Evolutionary conservation across 2,888 invertebrate genomes (phyloP).

Genomic region (Aricia artaxerxes): DNA sequence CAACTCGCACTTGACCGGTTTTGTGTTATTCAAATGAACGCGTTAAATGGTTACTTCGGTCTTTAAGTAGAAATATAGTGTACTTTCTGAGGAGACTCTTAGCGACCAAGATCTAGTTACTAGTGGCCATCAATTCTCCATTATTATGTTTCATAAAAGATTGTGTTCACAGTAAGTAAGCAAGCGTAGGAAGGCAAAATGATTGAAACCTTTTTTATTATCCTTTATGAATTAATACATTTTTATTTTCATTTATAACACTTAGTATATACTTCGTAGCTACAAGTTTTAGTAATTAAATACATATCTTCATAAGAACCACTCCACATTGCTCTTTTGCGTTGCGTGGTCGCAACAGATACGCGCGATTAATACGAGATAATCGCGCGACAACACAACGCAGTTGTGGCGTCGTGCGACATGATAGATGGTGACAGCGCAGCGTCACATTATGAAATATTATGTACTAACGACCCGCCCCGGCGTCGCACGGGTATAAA

Average conservation of each 20-base stretch:
- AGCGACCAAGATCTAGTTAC: constrained; percentile 2
- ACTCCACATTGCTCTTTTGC: too few species aligned
- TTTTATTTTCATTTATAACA: background rate
- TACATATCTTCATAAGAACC: too few species aligned
- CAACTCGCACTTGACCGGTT: background rate
- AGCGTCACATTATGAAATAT: too few species aligned
- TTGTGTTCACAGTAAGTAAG: background rate
- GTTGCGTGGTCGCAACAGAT: too few species aligned
- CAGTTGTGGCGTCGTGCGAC: too few species aligned
- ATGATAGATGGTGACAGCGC: too few species aligned
- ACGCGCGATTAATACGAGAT: too few species aligned
- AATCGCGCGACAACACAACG: too few species aligned
- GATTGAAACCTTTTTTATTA: background rate
- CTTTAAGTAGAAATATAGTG: constrained; percentile 3
- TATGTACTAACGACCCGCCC: too few species aligned
- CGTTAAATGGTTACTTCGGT: constrained; percentile 15
- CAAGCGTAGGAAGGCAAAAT: background rate
- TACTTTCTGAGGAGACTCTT: background rate
- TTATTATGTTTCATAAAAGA: constrained; percentile 10
- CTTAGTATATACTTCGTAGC: background rate
- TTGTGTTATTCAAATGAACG: constrained; percentile 5
- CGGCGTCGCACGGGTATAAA: too few species aligned
- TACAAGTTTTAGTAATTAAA: too few species aligned
- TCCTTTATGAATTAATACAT: background rate
- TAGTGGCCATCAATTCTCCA: constrained; percentile 2